Evolutionary conservation across 53 echinoderm and acorn worm species (phyloP).

Genomic region (Temnopleurus reevesii): DNA sequence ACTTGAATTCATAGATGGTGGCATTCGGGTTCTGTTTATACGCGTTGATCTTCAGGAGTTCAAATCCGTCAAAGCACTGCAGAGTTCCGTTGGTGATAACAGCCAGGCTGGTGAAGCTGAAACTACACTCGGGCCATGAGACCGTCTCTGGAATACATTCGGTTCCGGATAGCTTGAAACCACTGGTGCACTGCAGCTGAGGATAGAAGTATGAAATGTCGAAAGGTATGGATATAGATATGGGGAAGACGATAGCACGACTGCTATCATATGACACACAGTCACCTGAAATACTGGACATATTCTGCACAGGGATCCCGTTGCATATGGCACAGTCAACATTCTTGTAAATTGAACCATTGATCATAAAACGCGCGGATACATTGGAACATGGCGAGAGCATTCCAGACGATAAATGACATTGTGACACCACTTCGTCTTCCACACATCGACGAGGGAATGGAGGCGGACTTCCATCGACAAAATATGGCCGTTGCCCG

Average conservation of each 20-base stretch:
- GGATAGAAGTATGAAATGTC: not conserved
- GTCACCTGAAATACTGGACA: not conserved
- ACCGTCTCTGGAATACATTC: not conserved
- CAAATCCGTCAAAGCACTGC: slow-evolving; percentile 11
- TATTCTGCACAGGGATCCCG: not conserved
- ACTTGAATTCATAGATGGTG: not conserved
- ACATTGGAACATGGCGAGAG: not conserved
- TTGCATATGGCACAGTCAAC: slow-evolving; percentile 1
- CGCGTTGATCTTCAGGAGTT: not conserved
- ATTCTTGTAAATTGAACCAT: not conserved
- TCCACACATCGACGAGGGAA: not conserved
- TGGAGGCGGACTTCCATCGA: not conserved
- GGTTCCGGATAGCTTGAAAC: not conserved
- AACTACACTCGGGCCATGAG: not conserved
- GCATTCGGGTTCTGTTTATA: not conserved
- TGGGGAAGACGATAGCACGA: not conserved
- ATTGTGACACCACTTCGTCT: not conserved
- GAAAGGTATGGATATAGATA: not conserved
- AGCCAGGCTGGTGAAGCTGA: not conserved
- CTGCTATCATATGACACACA: not conserved
- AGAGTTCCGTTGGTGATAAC: not conserved
- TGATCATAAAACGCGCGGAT: not conserved
- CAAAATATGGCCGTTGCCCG: not conserved
- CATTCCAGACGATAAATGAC: not conserved
- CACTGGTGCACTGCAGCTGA: not conserved